Base-by-base conservation (phyloP, 37 sponge, comb jelly and placozoan species). In the Axinella damicornis region DNA sequence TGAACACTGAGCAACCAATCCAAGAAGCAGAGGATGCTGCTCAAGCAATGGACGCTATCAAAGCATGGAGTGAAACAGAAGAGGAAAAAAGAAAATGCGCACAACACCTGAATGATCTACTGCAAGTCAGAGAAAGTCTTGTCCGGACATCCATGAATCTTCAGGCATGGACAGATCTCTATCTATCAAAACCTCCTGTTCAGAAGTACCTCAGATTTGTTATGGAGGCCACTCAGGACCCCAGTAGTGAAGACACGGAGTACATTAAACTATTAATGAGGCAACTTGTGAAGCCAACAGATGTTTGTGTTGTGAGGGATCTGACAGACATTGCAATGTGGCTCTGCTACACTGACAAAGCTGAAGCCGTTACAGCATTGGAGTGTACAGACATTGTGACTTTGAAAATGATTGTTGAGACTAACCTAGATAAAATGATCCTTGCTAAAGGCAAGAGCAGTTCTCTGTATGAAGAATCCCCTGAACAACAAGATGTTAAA, bases 121-220 rank as follows among this genome's bases (percentile, higher is more conserved):
- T 73, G 9, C 9, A 18, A 40, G 28, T 36, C 27, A 73, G 53
- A 53, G 27, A 41, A 22, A 28, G 53, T 15, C 12, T 73, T 5
- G 32, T 31, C 5, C 16, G 24, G 25, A 41, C 5, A 22, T 53
- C 40, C 9, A 19, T 41, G 74, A 53, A 73, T n/a, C 74, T 56
- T 53, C 17, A 73, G n/a, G 74, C 40, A 17, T 73, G 74, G 74
- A 5, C 56, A 53, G 27, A 5, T 5, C 19, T 53, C 12, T 73
- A 52, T 73, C 27, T 73, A 21, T 53, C 56, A 24, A 54, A 73
- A 22, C 25, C 16, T 15, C 55, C 56, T 14, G 11, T 73, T 24
- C 74, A 73, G 56, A 21, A 52, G 11, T 73, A 53, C 27, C 27
- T 73, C 5, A 41, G n/a, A 22, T 53, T 56, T 24, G 74, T 73